A percentile compares a stretch with the other conserved stretches of the same genome.
These are phyloP conservation scores for Ochotona princeps DNA, from an alignment of 2,113 vertebrate species.

Conservation along the genomic window DNA sequence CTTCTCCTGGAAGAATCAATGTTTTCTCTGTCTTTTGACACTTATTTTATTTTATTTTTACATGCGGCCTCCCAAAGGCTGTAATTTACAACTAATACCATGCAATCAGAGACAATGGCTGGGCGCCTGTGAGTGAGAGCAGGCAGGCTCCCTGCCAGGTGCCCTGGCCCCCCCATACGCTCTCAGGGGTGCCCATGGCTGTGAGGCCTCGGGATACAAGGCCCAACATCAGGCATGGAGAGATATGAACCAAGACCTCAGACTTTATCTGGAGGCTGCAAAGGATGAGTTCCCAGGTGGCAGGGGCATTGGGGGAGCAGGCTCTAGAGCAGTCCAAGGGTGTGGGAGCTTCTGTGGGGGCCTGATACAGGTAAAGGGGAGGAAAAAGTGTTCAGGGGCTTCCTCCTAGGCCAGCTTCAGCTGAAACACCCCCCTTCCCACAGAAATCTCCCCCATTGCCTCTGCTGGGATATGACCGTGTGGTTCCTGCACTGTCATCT, in stretches of 20 bases:
- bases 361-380: not conserved
- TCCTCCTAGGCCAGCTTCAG: not conserved
- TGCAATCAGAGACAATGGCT: slow-evolving; percentile 88
- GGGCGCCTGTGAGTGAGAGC: slow-evolving; percentile 81
- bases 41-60: slow-evolving; percentile 88
- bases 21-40: slow-evolving; percentile 89
- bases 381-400: not conserved
- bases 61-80: slow-evolving; percentile 86
- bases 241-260: not conserved
- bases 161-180: slow-evolving; percentile 1
- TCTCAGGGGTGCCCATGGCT: slow-evolving; percentile 38
- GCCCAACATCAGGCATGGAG: not conserved
- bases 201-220: slow-evolving; percentile 28
- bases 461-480: not conserved
- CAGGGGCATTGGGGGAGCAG: too few species aligned
- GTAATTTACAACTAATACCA: slow-evolving; percentile 88
- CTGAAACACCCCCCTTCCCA: not conserved
- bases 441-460: not conserved
- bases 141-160: slow-evolving; percentile 84
- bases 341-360: not conserved
- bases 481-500: slow-evolving; percentile 81
- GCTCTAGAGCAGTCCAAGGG: not conserved
- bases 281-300: not conserved
- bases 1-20: slow-evolving; percentile 80
- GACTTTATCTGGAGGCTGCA: not conserved